Evolutionary conservation across 2,888 invertebrate genomes (phyloP), one percentile per base, ranked within the genome.

Genomic region (Lasioglossum oenotherae): DNA sequence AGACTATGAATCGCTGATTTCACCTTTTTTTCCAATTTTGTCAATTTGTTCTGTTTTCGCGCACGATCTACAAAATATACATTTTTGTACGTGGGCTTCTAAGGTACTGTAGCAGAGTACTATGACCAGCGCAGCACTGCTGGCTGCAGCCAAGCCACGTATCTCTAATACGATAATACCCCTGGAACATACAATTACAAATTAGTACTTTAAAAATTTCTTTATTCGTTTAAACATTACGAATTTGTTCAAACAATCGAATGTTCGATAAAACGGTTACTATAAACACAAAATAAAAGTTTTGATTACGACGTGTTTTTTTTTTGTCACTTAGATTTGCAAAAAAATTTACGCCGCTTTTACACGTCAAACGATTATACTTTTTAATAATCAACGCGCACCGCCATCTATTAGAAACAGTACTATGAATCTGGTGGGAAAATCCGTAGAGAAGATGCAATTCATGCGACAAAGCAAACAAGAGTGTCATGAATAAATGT

Each of bases 91-190:
- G 80, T 94, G 93, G 23, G 92, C 92, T 85, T 94, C 95, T 69
- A 95, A 92, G 81, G 93, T 93, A 85, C 93, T 93, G 89, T 94
- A 95, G 82, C 94, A 93, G 83, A 95, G 91, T 82, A 94, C 93
- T 83, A 93, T 91, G 82, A 94, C 92, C 81, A 95, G 89, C 90
- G 94, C 94, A 91, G 92, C 94, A 92, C 94, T 94, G 92, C 94
- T 93, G 93, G 95, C 94, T 92, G 95, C 93, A 80, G 94, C 94
- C 90, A 95, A 93, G 87, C 94, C 93, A 80, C 93, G 94, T 69
- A 95, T 90, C 88, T 95, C 94, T 80, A 94, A 89, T 84, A 94
- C 91, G 84, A 94, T 91, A 83, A 94, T 92, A 78, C 93, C 91
- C 95, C 95, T 95, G 89, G 35, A 90, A 91, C 81, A 46, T 10